Base-by-base conservation (phyloP, 2,888 invertebrate species). In the Sepiola atlantica region DNA sequence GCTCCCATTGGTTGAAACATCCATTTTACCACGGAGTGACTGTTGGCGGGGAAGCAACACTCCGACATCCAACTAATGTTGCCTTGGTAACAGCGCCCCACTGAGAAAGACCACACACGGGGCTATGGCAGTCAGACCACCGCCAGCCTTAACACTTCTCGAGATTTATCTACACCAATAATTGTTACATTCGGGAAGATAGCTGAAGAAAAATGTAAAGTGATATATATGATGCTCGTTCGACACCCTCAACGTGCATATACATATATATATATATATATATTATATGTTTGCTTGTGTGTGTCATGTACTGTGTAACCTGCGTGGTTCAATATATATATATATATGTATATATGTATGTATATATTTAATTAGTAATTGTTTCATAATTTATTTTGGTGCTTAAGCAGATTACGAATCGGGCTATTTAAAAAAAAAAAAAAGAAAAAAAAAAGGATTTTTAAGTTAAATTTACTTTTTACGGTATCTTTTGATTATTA, bases 71-170 rank as follows among this genome's bases (percentile, higher is more conserved):
- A 61, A 61, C 61, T 61, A 61, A 61, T 61, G 61, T 61, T 77
- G 77, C 77, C 97, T 95, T 96, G 96, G 97, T 97, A 97, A 97
- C 97, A 96, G 96, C 96, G 97, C 97, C 96, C 97, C 97, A 96
- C 96, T 96, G 96, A 96, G 95, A 96, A 95, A 96, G 97, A 97
- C 97, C 97, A 97, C 97, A 96, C 97, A 97, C 95, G 96, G 95
- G 97, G 96, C 77, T 14, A 77, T 77, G 77, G 77, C 77, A 77
- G 77, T 77, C 77, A 96, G 95, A 96, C 96, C 96, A 95, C 95
- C 95, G 96, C 95, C 95, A 95, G 95, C 96, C 96, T 77, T 77
- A 77, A 77, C 77, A 77, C 92, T 16, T 35, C 24, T n/a, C 54
- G n/a, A 54, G 92, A 92, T 92, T 54, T 54, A 45, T 92, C 91